Evolutionary conservation across 2,113 vertebrate species (phyloP).

Genomic region (Camelus bactrianus): DNA sequence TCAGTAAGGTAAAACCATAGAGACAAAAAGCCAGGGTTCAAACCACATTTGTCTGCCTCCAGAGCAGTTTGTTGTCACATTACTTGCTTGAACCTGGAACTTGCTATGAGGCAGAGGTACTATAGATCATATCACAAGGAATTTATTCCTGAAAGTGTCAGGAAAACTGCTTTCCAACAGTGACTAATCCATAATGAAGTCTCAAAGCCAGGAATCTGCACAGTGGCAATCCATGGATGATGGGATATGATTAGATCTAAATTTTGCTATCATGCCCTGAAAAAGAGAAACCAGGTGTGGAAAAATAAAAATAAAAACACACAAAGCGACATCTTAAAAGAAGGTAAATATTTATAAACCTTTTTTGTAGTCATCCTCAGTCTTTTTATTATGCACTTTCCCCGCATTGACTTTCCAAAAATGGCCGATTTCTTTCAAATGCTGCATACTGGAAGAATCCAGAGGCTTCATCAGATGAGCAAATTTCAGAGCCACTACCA

Average conservation of each 20-base stretch:
- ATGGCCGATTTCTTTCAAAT: slow-evolving; percentile 52
- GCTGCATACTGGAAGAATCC: slow-evolving; percentile 6
- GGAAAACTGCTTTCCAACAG: slow-evolving; percentile 5
- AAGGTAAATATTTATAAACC: slow-evolving; percentile 35
- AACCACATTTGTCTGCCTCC: background rate
- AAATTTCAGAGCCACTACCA: slow-evolving; percentile 47
- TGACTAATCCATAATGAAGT: background rate
- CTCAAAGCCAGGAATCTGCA: background rate
- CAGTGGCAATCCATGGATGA: background rate
- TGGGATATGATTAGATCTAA: background rate
- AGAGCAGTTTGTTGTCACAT: background rate
- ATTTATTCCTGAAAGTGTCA: background rate
- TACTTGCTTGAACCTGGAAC: background rate
- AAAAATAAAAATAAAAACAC: background rate
- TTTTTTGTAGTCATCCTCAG: background rate
- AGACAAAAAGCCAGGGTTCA: background rate
- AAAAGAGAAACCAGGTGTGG: slow-evolving; percentile 26
- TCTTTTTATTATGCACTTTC: slow-evolving; percentile 7
- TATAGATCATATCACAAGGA: background rate
- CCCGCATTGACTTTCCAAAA: slow-evolving; percentile 53
- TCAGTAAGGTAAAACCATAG: background rate
- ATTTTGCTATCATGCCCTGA: background rate
- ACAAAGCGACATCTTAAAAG: background rate
- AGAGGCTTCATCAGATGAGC: slow-evolving; percentile 67
- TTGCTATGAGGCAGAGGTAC: background rate